phyloP scores from a whole-genome alignment of 2,888 invertebrate species.

The Drosophila anomalipes region DNA sequence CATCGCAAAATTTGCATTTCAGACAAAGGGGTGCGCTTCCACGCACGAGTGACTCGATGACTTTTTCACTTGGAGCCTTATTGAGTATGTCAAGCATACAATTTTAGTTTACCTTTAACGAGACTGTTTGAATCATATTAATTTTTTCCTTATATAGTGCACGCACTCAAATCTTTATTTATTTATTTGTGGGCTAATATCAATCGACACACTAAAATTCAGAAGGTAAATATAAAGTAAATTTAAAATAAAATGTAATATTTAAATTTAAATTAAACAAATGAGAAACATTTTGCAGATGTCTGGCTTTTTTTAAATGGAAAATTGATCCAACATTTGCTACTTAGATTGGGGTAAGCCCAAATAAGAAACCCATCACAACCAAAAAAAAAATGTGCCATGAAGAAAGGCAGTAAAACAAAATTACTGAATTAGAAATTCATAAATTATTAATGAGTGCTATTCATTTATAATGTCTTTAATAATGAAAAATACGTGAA shows the following conservation, averaged over 20 bases:
- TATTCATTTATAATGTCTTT: background rate
- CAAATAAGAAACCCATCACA: background rate
- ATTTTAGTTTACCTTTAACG: background rate
- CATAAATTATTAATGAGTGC: background rate
- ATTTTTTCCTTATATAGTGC: background rate
- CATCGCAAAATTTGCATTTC: slow-evolving; percentile 64
- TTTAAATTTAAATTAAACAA: background rate
- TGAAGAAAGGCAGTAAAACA: background rate
- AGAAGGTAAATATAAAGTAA: background rate
- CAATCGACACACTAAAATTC: background rate
- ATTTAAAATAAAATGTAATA: background rate
- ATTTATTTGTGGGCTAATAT: background rate
- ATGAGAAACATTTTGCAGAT: background rate
- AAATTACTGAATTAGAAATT: background rate
- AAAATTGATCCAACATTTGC: background rate
- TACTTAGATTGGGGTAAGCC: background rate
- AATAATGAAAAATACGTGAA: background rate
- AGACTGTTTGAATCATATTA: background rate
- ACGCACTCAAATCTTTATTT: background rate
- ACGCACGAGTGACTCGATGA: slow-evolving; percentile 6
- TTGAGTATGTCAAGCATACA: slow-evolving; percentile 24
- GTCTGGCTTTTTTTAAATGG: background rate
- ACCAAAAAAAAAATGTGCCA: background rate
- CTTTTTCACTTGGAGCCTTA: slow-evolving; percentile 25
- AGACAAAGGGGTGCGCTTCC: slow-evolving; percentile 10